phyloP scores from a whole-genome alignment of 2,113 vertebrate species.

The Chlamydotis undulata region DNA sequence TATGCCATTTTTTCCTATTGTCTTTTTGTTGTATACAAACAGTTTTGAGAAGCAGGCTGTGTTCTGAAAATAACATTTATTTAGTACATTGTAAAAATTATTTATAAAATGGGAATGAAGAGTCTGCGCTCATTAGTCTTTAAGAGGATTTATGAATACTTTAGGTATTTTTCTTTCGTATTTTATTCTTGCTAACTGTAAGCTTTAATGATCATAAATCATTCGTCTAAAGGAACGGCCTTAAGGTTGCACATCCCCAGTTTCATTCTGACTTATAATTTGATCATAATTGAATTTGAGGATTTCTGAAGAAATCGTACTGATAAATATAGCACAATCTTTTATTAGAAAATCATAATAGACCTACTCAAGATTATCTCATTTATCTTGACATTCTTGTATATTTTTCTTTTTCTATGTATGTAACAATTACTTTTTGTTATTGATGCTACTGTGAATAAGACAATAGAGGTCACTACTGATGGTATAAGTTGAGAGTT shows the following conservation, averaged over 20 bases:
- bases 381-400: neutral
- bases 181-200: neutral
- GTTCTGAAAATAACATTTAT: neutral
- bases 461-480: constrained; percentile 4
- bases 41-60: neutral
- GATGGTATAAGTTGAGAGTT: neutral
- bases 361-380: neutral
- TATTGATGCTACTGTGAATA: neutral
- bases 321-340: neutral
- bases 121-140: neutral
- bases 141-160: neutral
- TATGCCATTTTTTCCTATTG: neutral
- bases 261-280: neutral
- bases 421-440: neutral
- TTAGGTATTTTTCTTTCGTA: neutral
- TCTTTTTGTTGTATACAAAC: neutral
- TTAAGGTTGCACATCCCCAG: neutral
- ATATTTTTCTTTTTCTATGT: neutral
- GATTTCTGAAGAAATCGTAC: neutral
- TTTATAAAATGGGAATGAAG: neutral
- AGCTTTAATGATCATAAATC: neutral
- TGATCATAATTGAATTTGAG: neutral
- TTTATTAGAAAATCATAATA: neutral
- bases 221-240: neutral
- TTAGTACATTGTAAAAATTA: neutral